A percentile compares a stretch with the other conserved stretches of the same genome.
Conservation (phyloP, 2,113 vertebrate genomes). For the Spilogale gracilis region DNA sequence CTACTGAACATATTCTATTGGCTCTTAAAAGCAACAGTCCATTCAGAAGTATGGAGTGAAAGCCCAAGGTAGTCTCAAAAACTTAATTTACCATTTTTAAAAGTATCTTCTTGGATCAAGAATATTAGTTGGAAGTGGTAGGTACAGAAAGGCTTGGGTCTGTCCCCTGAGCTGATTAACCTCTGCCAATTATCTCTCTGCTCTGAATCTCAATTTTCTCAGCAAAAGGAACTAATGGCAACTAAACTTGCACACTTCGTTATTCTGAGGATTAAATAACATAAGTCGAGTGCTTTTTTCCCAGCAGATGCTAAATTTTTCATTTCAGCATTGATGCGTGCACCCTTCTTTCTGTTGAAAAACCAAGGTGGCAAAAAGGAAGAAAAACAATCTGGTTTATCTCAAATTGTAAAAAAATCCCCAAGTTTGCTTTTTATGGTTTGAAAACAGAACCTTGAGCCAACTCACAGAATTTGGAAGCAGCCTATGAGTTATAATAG, state of each 20-base stretch:
- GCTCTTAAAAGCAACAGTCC: not conserved
- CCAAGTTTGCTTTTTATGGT: not conserved
- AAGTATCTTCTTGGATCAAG: not conserved
- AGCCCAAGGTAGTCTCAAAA: too few species aligned
- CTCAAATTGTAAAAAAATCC: not conserved
- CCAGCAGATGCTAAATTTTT: not conserved
- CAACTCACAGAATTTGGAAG: constrained; percentile 58
- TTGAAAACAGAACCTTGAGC: not conserved
- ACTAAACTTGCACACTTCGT: not conserved
- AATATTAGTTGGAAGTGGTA: not conserved
- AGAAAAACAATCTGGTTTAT: constrained; percentile 12
- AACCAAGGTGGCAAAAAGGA: not conserved
- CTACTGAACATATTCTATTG: not conserved
- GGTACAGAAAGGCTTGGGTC: not conserved
- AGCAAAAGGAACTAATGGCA: not conserved
- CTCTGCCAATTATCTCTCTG: not conserved
- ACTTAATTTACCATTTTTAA: not conserved
- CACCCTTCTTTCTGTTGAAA: not conserved
- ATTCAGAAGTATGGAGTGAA: not conserved
- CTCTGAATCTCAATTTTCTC: not conserved
- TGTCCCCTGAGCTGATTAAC: not conserved
- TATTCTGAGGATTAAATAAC: not conserved
- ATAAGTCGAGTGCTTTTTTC: not conserved
- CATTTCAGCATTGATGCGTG: not conserved
- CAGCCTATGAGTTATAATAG: constrained; percentile 56